phyloP scores from a whole-genome alignment of 2,797 vertebrate genomes.

The Discoglossus pictus region DNA sequence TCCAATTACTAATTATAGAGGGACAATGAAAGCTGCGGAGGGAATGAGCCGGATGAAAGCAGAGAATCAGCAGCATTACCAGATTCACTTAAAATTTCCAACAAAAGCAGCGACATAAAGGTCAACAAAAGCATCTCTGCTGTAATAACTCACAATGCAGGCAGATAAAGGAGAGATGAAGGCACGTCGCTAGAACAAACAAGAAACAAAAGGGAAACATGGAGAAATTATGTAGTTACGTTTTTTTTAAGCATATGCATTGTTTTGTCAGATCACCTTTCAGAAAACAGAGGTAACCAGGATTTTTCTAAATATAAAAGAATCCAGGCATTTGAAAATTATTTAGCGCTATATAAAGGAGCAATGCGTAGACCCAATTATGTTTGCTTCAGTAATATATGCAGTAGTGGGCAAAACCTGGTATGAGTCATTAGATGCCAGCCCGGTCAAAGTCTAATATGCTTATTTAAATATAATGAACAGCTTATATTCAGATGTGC shows the following conservation, averaged over 20 bases:
- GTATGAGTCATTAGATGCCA: too few species aligned
- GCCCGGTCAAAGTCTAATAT: too few species aligned
- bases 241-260: slow-evolving; percentile 21
- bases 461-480: too few species aligned
- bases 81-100: slow-evolving; percentile 43
- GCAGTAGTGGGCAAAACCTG: too few species aligned
- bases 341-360: too few species aligned
- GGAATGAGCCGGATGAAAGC: slow-evolving; percentile 44
- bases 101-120: slow-evolving; percentile 44
- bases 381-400: too few species aligned
- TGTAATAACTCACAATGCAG: slow-evolving; percentile 23
- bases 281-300: background rate
- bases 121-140: slow-evolving; percentile 31
- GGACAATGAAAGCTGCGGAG: slow-evolving; percentile 40
- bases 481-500: too few species aligned
- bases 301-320: too few species aligned
- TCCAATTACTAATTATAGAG: slow-evolving; percentile 22
- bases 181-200: slow-evolving; percentile 17
- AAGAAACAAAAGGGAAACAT: slow-evolving; percentile 23
- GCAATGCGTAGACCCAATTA: too few species aligned
- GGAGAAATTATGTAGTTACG: slow-evolving; percentile 22
- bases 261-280: slow-evolving; percentile 9
- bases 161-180: slow-evolving; percentile 33
- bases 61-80: slow-evolving; percentile 32
- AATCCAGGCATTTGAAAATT: too few species aligned